phyloP scores from a whole-genome alignment of 2,888 invertebrate species.

The Cabera pusaria region DNA sequence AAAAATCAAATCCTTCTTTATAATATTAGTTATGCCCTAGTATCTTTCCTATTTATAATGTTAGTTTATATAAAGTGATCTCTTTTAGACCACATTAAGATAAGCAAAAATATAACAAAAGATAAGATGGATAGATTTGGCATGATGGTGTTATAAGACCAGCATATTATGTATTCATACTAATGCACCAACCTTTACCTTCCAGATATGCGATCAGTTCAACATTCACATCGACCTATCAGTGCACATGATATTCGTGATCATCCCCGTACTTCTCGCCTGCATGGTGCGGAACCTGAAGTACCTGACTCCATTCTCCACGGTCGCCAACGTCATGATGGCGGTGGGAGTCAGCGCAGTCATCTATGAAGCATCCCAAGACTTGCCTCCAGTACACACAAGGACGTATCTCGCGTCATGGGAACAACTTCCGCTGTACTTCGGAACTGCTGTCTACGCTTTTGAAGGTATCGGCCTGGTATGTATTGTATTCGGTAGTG shows the following conservation, averaged over 20 bases:
- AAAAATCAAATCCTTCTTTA: too few species aligned
- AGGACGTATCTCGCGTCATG: conserved; percentile 85
- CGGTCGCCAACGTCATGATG: conserved; percentile 94
- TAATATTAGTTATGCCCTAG: too few species aligned
- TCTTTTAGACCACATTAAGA: too few species aligned
- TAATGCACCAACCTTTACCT: conserved; percentile 21
- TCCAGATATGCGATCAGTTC: conserved; percentile 87
- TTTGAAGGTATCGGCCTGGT: conserved; percentile 98
- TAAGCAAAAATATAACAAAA: too few species aligned
- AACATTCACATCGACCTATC: conserved; percentile 85
- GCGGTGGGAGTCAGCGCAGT: conserved; percentile 89
- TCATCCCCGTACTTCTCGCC: conserved; percentile 88
- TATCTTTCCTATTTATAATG: too few species aligned
- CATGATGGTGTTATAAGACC: too few species aligned
- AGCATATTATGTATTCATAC: too few species aligned
- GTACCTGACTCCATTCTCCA: conserved; percentile 95
- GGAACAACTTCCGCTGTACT: conserved; percentile 91
- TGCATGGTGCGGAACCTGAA: conserved; percentile 93
- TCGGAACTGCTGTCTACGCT: conserved; percentile 97
- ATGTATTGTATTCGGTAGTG: conserved; percentile 46
- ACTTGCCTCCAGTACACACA: conserved; percentile 85
- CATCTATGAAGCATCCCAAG: conserved; percentile 88
- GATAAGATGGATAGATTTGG: too few species aligned
- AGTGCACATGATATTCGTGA: conserved; percentile 88
- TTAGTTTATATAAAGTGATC: too few species aligned